A percentile compares a stretch with the other conserved stretches of the same genome.
Conservation (phyloP, 2,888 invertebrate species). For the Margaritifera margaritifera region DNA sequence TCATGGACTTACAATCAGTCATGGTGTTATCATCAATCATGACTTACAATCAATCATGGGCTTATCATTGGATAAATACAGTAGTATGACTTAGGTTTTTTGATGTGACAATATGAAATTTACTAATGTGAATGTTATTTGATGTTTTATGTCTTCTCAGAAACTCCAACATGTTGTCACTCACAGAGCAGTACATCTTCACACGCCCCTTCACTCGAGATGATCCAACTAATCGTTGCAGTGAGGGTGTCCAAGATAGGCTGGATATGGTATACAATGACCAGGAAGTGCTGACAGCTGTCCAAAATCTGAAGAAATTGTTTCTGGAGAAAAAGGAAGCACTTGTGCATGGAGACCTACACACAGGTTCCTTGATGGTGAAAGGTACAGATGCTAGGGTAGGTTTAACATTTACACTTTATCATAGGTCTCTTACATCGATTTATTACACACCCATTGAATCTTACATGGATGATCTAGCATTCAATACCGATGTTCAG, state of each 20-base stretch:
- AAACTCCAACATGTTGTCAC: slow-evolving; percentile 36
- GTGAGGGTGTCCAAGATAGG: slow-evolving; percentile 36
- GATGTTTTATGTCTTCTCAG: slow-evolving; percentile 26
- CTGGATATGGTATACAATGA: slow-evolving; percentile 41
- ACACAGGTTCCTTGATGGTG: slow-evolving; percentile 59
- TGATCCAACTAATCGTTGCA: slow-evolving; percentile 45
- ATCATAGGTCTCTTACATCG: not conserved
- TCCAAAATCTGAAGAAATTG: slow-evolving; percentile 37
- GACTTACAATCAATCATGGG: too few relatives aligned
- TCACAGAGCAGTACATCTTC: slow-evolving; percentile 52
- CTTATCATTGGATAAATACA: too few relatives aligned
- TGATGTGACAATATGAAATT: not conserved
- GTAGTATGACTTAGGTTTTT: too few relatives aligned
- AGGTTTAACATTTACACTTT: not conserved
- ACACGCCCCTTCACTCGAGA: slow-evolving; percentile 40
- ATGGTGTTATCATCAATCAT: too few relatives aligned
- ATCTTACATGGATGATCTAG: too few relatives aligned
- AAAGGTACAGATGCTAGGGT: slow-evolving; percentile 34
- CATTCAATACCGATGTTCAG: too few relatives aligned
- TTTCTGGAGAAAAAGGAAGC: slow-evolving; percentile 57
- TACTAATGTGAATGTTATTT: not conserved
- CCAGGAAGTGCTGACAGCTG: slow-evolving; percentile 35
- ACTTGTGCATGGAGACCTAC: slow-evolving; percentile 57
- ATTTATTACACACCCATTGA: too few relatives aligned
- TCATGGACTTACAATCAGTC: too few relatives aligned